Conservation (phyloP, 2,888 invertebrate species). For the Macropis europaea region DNA sequence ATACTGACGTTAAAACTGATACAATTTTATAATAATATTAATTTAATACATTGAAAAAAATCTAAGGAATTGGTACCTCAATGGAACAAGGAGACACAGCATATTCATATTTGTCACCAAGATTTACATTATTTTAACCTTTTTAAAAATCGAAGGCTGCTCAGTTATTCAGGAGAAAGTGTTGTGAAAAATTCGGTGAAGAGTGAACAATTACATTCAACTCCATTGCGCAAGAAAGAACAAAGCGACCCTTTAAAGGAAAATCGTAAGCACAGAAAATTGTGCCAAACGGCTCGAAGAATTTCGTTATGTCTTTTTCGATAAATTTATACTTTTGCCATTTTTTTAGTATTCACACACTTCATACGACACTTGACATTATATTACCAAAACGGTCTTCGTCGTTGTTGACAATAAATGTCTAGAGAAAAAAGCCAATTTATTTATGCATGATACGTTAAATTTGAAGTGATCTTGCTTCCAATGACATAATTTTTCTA, state of each 20-base stretch:
- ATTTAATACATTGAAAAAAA: neutral
- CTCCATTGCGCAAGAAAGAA: neutral
- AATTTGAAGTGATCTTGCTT: too few relatives aligned
- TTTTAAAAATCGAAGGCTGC: constrained; percentile 37
- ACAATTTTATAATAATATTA: neutral
- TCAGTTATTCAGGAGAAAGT: constrained; percentile 13
- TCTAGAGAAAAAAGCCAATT: too few relatives aligned
- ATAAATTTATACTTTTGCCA: too few relatives aligned
- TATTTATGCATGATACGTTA: too few relatives aligned
- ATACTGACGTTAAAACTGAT: neutral
- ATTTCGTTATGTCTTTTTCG: too few relatives aligned
- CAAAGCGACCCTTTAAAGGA: neutral
- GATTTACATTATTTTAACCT: neutral
- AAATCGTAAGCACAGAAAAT: constrained; percentile 5
- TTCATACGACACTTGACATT: too few relatives aligned
- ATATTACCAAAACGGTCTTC: too few relatives aligned
- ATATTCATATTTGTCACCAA: neutral
- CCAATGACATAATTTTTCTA: too few relatives aligned
- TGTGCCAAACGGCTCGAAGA: too few relatives aligned
- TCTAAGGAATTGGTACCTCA: neutral
- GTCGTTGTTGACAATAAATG: too few relatives aligned
- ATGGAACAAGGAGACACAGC: neutral
- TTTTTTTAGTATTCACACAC: too few relatives aligned
- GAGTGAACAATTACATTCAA: neutral
- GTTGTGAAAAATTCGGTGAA: neutral